Evolutionary conservation across 2,797 vertebrate species (phyloP).

Genomic region (Brachyalestes nurse): DNA sequence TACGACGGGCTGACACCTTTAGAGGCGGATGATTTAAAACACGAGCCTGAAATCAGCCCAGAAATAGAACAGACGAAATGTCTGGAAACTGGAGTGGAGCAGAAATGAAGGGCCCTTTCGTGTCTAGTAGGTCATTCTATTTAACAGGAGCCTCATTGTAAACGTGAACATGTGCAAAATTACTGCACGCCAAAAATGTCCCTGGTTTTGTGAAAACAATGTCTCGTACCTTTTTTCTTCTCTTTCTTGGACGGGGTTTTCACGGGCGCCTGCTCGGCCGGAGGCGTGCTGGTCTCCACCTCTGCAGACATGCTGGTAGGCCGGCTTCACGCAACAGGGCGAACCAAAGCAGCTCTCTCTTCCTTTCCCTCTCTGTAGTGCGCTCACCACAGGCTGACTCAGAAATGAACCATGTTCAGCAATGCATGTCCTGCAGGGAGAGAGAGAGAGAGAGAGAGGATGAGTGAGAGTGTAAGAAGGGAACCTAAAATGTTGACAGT

Average conservation of each 20-base stretch:
- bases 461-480: background rate
- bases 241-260: slow-evolving; percentile 81
- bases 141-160: background rate
- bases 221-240: slow-evolving; percentile 83
- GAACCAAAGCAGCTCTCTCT: slow-evolving; percentile 46
- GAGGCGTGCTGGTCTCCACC: slow-evolving; percentile 72
- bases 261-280: slow-evolving; percentile 71
- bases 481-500: background rate
- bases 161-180: background rate
- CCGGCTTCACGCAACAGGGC: slow-evolving; percentile 55
- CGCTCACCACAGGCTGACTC: slow-evolving; percentile 51
- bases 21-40: background rate
- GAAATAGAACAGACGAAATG: background rate
- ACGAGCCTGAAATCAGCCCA: background rate
- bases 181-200: background rate
- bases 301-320: slow-evolving; percentile 81
- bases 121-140: background rate
- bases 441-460: background rate
- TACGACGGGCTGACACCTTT: background rate
- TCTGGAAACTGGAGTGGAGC: background rate
- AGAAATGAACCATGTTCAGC: slow-evolving; percentile 57
- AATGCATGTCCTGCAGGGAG: slow-evolving; percentile 43
- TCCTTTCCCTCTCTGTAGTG: slow-evolving; percentile 39
- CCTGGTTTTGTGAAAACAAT: background rate
- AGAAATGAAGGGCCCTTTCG: background rate